Base-by-base conservation (phyloP, 2,888 invertebrate genomes). In the Philopedon plagiatum region DNA sequence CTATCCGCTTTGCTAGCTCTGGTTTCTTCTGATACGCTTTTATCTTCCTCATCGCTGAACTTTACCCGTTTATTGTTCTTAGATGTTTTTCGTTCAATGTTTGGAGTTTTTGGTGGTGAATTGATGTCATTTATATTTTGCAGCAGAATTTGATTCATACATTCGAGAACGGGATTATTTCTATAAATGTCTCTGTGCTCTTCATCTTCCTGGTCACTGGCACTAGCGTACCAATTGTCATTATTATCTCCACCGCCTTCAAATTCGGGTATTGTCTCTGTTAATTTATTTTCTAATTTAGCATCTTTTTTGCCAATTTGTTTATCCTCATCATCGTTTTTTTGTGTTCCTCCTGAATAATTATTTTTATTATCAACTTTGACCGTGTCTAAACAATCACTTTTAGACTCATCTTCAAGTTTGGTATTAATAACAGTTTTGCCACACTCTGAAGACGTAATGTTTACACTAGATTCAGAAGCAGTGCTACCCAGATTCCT, bases 131-230 rank as follows among this genome's bases (percentile, higher is more conserved):
- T 89, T 79, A 88, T 88, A 82, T 94, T 94, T 78, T 94, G 92
- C 29, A 95, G 85, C 39, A 95, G 86, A 78, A 95, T 95, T 85
- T 93, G 94, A 86, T 94, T 94, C 76, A 95, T 94, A 81, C 94
- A 94, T 84, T 95, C 94, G 58, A 95, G 85, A 5, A 95, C 94
- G 0, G 94, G 94, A 85, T 94, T 95, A 77, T 94, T 93, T 83
- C 92, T 90, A 77, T 92, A 92, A 77, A 91, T 90, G 81, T 91
- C 91, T 80, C 89, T 88, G 19, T 90, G 89, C 73, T 91, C 90
- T 67, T 91, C 90, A 74, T 91, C 90, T 81, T 94, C 94, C 49
- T 91, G 92, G 81, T 93, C 94, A 81, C 93, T 93, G 15, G 91
- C 91, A 80, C 92, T 92, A 11, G 92, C 91, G 84, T 94, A 94